A percentile compares a stretch with the other conserved stretches of the same genome.
phyloP scores from a whole-genome alignment of 2,113 vertebrate genomes.

The Psilopsiagon aymara region DNA sequence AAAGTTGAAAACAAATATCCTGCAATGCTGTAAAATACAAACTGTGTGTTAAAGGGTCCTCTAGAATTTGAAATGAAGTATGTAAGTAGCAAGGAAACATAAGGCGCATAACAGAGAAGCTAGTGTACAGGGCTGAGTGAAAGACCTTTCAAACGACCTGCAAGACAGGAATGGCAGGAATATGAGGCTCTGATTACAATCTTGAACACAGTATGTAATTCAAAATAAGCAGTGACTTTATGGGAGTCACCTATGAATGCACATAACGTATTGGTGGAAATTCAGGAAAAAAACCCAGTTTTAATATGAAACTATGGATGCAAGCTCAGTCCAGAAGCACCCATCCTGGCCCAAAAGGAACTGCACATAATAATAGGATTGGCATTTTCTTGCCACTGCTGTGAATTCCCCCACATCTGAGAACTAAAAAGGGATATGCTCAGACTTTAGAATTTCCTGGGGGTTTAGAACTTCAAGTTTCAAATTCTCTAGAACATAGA shows the following conservation, averaged over 20 bases:
- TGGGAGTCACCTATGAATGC: background rate
- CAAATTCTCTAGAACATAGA: background rate
- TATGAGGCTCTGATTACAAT: background rate
- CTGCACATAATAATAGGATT: background rate
- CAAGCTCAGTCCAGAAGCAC: background rate
- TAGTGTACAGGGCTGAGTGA: background rate
- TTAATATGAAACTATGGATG: background rate
- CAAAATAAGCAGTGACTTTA: background rate
- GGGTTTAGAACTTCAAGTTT: background rate
- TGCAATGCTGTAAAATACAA: background rate
- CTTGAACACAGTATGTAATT: background rate
- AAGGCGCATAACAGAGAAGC: background rate
- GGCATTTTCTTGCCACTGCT: background rate
- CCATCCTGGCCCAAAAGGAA: background rate
- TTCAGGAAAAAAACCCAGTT: background rate
- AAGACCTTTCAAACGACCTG: background rate
- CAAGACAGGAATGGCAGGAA: background rate
- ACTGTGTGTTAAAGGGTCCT: background rate
- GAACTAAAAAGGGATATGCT: background rate
- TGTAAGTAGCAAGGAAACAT: background rate
- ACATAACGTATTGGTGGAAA: background rate
- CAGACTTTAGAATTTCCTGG: background rate
- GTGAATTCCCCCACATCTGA: background rate
- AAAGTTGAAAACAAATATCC: background rate
- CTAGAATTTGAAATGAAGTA: background rate